phyloP scores from a whole-genome alignment of 2,888 invertebrate species.

The Erebia aethiops region DNA sequence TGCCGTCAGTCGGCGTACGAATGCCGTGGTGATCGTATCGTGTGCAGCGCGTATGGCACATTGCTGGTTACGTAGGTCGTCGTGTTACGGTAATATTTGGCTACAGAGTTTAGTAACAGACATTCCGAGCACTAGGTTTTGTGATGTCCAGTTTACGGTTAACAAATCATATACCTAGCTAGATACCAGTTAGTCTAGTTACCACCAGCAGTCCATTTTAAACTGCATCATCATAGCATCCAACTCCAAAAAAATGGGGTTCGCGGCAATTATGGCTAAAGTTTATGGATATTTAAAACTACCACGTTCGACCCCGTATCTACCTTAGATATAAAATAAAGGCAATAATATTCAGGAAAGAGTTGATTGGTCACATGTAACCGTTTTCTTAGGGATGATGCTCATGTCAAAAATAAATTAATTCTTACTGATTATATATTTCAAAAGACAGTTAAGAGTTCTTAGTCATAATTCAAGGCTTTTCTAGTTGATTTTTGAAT shows the following conservation, averaged over 20 bases:
- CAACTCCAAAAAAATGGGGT: too few relatives aligned
- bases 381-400: too few relatives aligned
- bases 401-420: too few relatives aligned
- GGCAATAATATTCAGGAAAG: neutral
- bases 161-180: slow-evolving; percentile 7
- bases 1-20: slow-evolving; percentile 60
- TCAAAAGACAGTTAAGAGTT: too few relatives aligned
- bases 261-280: too few relatives aligned
- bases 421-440: too few relatives aligned
- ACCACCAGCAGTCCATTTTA: too few relatives aligned
- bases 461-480: too few relatives aligned
- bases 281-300: too few relatives aligned
- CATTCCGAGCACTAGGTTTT: slow-evolving; percentile 29
- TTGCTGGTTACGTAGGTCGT: slow-evolving; percentile 50
- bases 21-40: slow-evolving; percentile 56
- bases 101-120: slow-evolving; percentile 46
- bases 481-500: neutral
- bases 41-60: slow-evolving; percentile 48
- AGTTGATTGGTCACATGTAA: neutral
- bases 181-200: neutral
- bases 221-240: too few relatives aligned
- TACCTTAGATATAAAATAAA: too few relatives aligned
- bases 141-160: slow-evolving; percentile 10
- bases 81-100: slow-evolving; percentile 64
- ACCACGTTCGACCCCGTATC: too few relatives aligned